These are phyloP conservation scores for Neolamprologus longior DNA, from an alignment of 2,113 vertebrate genomes.

Conservation along the genomic window DNA sequence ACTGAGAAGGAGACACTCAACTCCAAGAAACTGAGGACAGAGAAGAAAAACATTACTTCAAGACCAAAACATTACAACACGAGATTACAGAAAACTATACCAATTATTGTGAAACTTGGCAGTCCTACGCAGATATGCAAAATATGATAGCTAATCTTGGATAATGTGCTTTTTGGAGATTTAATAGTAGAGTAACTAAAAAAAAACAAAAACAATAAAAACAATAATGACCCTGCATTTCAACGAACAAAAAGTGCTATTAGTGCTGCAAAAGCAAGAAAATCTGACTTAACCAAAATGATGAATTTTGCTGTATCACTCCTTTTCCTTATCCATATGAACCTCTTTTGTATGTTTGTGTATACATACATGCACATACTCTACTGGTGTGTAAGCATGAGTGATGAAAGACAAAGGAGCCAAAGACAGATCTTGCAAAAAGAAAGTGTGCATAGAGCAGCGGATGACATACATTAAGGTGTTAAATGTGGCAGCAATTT, in stretches of 20 bases:
- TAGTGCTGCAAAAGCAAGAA: neutral
- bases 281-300: neutral
- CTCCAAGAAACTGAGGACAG: slow-evolving; percentile 86
- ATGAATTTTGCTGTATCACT: neutral
- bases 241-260: neutral
- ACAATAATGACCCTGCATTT: neutral
- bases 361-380: neutral
- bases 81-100: slow-evolving; percentile 28
- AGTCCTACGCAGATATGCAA: slow-evolving; percentile 21
- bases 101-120: slow-evolving; percentile 44
- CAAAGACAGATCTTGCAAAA: neutral
- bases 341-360: neutral
- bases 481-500: slow-evolving; percentile 35
- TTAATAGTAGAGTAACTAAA: neutral
- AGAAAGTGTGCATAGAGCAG: neutral
- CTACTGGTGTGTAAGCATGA: neutral
- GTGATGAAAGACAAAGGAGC: neutral
- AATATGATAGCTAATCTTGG: slow-evolving; percentile 42
- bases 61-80: slow-evolving; percentile 46
- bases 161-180: slow-evolving; percentile 11
- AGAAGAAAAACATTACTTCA: slow-evolving; percentile 44
- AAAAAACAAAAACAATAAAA: neutral
- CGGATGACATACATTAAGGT: slow-evolving; percentile 6
- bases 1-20: slow-evolving; percentile 86
- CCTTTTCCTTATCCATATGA: neutral